Base-by-base conservation (phyloP, 2,888 invertebrate genomes). In the Rhopalosiphum nymphaeae region DNA sequence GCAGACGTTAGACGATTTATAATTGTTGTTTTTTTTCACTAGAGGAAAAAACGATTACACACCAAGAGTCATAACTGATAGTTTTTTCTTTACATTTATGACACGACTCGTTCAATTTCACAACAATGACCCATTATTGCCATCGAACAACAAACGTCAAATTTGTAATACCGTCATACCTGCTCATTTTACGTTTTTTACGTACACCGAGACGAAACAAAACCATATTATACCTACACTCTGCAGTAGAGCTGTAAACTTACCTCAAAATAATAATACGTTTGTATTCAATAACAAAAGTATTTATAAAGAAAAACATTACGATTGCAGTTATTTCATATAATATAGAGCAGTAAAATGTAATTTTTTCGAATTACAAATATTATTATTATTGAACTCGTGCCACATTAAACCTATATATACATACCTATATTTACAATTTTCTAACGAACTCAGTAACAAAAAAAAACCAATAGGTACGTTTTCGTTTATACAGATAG, bases 101-200 rank as follows among this genome's bases (percentile, higher is more conserved):
- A 89, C 44, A 57, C 29, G 42, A 29, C 29, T 57, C n/a, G 42
- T 29, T 90, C 36, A 53, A 84, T 57, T n/a, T 61, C 57, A 57
- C 61, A 86, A 92, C 86, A 92, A 92, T 92, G 86, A 56, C 57
- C 57, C 25, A 78, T 53, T 88, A 25, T 88, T 88, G 1, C 11
- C 36, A 25, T 88, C n/a, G 36, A 56, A 88, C 36, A 88, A 88
- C 53, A 36, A 53, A 88, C 53, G 88, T 78, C 78, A 36, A 89
- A 44, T 46, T 44, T 89, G 29, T 29, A 56, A 29, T 78, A 36
- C 36, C 36, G 3, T 78, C 78, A 21, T 26, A 46, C 7, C 44
- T 1, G 2, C 36, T 78, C 36, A 21, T 78, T 78, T 78, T 78
- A 36, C 78, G 21, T 88, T 88, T 88, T 88, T 88, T 88, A 88